A percentile compares a stretch with the other conserved stretches of the same genome.
These are phyloP conservation scores for Nipponia nippon DNA, from an alignment of 2,113 vertebrate genomes.

Conservation along the genomic window DNA sequence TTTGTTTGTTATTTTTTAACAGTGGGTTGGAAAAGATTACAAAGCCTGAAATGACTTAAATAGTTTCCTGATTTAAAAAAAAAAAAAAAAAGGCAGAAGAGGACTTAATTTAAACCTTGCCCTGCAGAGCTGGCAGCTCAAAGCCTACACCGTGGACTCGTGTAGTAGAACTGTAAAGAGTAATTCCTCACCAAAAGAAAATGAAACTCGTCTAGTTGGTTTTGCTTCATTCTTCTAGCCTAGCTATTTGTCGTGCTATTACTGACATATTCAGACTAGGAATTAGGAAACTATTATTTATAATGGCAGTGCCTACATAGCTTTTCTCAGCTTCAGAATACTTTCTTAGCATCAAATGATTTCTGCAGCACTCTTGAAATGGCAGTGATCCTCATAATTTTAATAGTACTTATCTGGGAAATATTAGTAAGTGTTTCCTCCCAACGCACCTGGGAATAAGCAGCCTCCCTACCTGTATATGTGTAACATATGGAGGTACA, in stretches of 20 bases:
- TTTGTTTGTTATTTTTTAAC: constrained; percentile 20
- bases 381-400: neutral
- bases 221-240: neutral
- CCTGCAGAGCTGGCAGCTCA: constrained; percentile 19
- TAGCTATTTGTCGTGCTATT: neutral
- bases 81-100: neutral
- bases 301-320: neutral
- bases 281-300: neutral
- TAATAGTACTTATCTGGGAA: neutral
- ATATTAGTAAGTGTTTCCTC: neutral
- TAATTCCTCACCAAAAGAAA: neutral
- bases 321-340: neutral
- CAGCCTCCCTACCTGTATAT: accelerated
- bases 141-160: neutral
- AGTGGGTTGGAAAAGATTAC: constrained; percentile 28
- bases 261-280: neutral
- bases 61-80: neutral
- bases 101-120: constrained; percentile 13
- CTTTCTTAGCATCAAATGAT: neutral
- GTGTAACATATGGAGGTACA: too few relatives aligned
- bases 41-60: constrained; percentile 35
- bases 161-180: neutral
- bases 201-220: neutral
- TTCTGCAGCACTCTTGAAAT: neutral
- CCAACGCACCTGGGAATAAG: neutral